Base-by-base conservation (phyloP, 37 sponge, comb jelly and placozoan species). In the Haliclona indistincta region DNA sequence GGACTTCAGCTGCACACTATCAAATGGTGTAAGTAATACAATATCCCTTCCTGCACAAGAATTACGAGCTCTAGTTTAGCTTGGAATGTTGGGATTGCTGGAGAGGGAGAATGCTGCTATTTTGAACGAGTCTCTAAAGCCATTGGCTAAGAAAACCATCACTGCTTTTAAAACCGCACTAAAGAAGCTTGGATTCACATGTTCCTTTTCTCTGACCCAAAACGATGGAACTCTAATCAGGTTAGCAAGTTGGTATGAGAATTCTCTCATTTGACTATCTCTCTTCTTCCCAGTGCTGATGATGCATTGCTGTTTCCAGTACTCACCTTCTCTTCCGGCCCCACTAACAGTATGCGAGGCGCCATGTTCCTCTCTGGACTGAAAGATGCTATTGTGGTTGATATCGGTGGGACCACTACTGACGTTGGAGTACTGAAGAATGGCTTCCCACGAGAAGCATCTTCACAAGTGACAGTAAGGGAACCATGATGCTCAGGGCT, bases 161-260 rank as follows among this genome's bases (percentile, higher is more conserved):
- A 13, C 6, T n/a, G 89, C 90, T 3, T 89, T 93, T 25, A 47
- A 73, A 25, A 33, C 58, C 30, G 94, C 94, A 13, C 90, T 93
- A 26, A 28, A 70, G 5, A 29, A 56, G 22, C 70, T 89, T 1
- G 25, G 47, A 40, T 55, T 93, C 44, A 65, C 22, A 0, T 88
- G 89, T 60, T 86, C 78, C 13, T 88, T 93, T 54, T 89, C 71
- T 76, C 80, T 93, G 32, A 89, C 94, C 19, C 90, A 93, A 45
- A 93, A 93, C 74, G 94, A 93, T 79, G 89, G 94, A n/a, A 93
- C 94, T 22, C 74, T 93, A 41, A 89, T 93, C 64, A 93, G 90
- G 94, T 93, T 11, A 17, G 67, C 2, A n/a, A 22, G 43, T 55
- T 32, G 53, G 6, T 7, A n/a, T 20, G 25, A 25, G 13, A 6